Evolutionary conservation across 2,113 vertebrate species (phyloP).

Genomic region (Picathartes gymnocephalus): DNA sequence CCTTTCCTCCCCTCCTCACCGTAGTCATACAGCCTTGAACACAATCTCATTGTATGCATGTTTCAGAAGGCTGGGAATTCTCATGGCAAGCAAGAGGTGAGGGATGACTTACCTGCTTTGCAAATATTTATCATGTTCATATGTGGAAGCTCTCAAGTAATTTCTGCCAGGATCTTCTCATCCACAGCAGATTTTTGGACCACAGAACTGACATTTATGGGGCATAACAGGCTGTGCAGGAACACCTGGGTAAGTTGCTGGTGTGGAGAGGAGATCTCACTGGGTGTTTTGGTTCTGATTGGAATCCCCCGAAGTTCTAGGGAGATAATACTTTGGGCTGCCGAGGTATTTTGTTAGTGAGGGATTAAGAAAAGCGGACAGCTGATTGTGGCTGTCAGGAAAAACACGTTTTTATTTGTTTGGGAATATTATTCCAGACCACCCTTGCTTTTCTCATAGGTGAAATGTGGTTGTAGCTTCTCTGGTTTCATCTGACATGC

Average conservation of each 20-base stretch:
- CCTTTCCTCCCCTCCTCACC: neutral
- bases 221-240: neutral
- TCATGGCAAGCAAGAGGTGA: neutral
- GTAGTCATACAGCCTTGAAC: neutral
- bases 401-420: neutral
- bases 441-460: neutral
- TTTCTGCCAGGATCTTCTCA: neutral
- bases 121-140: neutral
- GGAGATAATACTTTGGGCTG: neutral
- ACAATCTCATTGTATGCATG: accelerated
- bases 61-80: neutral
- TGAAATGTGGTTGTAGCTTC: neutral
- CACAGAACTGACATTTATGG: neutral
- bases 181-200: neutral
- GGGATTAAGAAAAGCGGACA: neutral
- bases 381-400: neutral
- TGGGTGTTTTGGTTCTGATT: neutral
- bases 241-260: neutral
- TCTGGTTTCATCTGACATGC: neutral
- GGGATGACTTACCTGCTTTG: neutral
- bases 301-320: neutral
- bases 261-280: neutral
- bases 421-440: neutral
- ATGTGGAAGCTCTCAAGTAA: neutral
- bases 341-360: neutral